Evolutionary conservation across 2,888 invertebrate species (phyloP).

Genomic region (Habroteleia sp.): DNA sequence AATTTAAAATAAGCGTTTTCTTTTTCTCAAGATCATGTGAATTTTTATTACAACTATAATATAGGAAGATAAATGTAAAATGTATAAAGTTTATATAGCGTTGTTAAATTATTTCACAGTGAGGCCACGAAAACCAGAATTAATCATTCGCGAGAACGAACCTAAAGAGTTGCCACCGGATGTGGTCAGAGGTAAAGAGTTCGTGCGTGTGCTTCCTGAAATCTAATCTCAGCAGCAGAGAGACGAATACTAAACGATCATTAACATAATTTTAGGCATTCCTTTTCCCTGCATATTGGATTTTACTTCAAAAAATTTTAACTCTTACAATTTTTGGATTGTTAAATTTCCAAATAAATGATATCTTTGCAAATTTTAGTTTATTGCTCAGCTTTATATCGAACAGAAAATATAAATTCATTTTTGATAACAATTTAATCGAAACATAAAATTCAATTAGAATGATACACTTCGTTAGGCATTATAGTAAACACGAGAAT

Average conservation of each 20-base stretch:
- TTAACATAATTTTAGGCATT: conserved; percentile 57
- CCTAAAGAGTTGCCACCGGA: conserved; percentile 94
- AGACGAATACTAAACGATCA: conserved; percentile 54
- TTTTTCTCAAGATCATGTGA: not conserved
- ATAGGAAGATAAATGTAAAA: conserved; percentile 10
- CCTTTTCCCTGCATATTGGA: conserved; percentile 7
- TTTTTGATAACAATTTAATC: no score
- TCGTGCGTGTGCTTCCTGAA: conserved; percentile 62
- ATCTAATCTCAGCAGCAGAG: conserved; percentile 50
- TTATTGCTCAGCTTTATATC: no score
- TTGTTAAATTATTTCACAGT: conserved; percentile 79
- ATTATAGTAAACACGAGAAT: conserved; percentile 10
- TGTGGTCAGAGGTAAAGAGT: conserved; percentile 91
- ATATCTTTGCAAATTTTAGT: not conserved
- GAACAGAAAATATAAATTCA: no score
- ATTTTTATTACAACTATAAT: conserved; percentile 1
- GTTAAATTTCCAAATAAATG: not conserved
- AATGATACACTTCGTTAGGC: not conserved
- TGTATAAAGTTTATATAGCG: conserved; percentile 24
- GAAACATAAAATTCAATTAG: no score
- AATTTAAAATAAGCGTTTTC: no score
- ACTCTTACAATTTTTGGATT: not conserved
- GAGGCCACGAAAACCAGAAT: conserved; percentile 89
- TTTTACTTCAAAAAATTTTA: not conserved
- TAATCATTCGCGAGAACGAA: conserved; percentile 95